Percentiles rank a stretch among this genome's conserved stretches.
Conservation (phyloP, 1,140 invertebrate species). For the Charaxes varanes region DNA sequence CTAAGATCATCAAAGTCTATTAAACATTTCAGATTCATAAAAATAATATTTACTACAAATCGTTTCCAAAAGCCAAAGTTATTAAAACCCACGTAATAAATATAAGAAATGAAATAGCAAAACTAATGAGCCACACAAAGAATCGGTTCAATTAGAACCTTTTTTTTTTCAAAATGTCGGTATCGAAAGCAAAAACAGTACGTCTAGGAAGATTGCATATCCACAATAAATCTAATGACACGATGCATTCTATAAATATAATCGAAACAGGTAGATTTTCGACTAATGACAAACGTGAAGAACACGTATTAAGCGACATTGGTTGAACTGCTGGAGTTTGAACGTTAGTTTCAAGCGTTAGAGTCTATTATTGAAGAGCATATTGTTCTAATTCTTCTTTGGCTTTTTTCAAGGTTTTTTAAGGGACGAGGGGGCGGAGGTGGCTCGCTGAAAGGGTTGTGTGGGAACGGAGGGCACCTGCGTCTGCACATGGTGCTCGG, state of each 20-base stretch:
- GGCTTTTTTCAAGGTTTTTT: slow-evolving; percentile 44
- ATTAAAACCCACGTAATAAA: too few species aligned
- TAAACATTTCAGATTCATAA: too few species aligned
- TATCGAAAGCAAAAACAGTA: slow-evolving; percentile 49
- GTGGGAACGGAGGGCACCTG: slow-evolving; percentile 71
- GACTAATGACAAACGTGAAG: slow-evolving; percentile 40
- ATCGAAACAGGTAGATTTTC: slow-evolving; percentile 70
- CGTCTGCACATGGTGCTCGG: slow-evolving; percentile 68
- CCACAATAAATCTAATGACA: slow-evolving; percentile 73
- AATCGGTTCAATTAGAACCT: too few species aligned
- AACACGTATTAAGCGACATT: slow-evolving; percentile 18
- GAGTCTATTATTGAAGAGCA: slow-evolving; percentile 19
- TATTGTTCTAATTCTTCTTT: slow-evolving; percentile 22
- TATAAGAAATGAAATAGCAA: too few species aligned
- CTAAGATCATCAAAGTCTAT: too few species aligned
- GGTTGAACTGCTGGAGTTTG: slow-evolving; percentile 8
- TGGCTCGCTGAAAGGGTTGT: slow-evolving; percentile 67
- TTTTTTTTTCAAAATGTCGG: too few species aligned
- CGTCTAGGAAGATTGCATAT: slow-evolving; percentile 63
- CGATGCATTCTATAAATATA: slow-evolving; percentile 69
- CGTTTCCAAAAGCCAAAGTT: too few species aligned
- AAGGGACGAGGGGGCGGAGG: slow-evolving; percentile 42
- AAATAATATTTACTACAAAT: too few species aligned
- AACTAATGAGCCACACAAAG: too few species aligned
- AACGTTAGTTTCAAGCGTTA: background rate